Percentiles rank a stretch among this genome's conserved stretches.
Evolutionary conservation across 1,140 invertebrate genomes (phyloP).

Genomic region (Formica selysi): DNA sequence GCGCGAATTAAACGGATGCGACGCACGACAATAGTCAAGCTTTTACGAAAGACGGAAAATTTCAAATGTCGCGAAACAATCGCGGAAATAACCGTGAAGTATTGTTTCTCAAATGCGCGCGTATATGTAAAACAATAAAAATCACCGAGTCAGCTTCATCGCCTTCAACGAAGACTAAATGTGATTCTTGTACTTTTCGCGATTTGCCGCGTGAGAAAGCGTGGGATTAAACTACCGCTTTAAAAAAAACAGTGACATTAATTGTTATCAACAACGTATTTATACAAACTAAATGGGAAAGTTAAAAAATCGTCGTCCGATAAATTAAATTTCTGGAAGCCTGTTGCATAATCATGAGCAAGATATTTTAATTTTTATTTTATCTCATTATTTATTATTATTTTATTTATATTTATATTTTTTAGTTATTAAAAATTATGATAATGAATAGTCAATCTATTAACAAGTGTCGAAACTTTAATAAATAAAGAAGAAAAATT

Average conservation of each 20-base stretch:
- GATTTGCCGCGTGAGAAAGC: not conserved
- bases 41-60: constrained; percentile 57
- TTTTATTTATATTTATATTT: no score
- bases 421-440: not conserved
- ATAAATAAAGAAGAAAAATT: not conserved
- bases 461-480: not conserved
- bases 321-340: not conserved
- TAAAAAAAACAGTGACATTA: not conserved
- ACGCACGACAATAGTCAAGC: not conserved
- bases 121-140: constrained; percentile 16
- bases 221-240: not conserved
- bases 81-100: constrained; percentile 5
- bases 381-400: no score
- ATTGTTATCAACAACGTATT: not conserved
- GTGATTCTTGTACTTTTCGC: not conserved
- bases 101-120: not conserved
- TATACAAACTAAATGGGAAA: not conserved
- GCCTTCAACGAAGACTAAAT: constrained; percentile 21
- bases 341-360: not conserved
- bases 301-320: not conserved
- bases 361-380: not conserved
- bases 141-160: not conserved
- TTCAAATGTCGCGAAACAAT: constrained; percentile 46
- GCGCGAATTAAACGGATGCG: constrained; percentile 38
- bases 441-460: not conserved